These are phyloP conservation scores for Aleiodes leptofemur DNA, from an alignment of 2,888 invertebrate genomes.

Conservation along the genomic window DNA sequence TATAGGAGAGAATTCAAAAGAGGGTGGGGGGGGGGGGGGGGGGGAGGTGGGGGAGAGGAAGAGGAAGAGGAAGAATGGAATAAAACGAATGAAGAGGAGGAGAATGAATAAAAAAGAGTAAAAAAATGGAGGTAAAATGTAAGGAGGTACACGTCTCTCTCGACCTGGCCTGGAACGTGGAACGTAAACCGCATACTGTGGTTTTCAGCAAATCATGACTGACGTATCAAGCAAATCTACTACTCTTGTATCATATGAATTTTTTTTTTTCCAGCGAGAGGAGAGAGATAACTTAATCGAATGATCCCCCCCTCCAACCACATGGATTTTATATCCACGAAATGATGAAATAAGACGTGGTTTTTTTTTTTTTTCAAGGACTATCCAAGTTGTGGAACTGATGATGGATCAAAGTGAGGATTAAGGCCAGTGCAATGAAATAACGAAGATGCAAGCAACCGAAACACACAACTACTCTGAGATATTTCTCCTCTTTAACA, in stretches of 20 bases:
- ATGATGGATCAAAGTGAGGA: neutral
- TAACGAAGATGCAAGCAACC: slow-evolving; percentile 24
- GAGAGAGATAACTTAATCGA: neutral
- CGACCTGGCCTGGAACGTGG: slow-evolving; percentile 47
- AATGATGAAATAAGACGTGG: neutral
- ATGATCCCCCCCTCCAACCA: neutral
- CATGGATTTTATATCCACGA: neutral
- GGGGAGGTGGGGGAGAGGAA: neutral
- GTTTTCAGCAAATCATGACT: slow-evolving; percentile 21
- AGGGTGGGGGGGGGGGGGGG: neutral
- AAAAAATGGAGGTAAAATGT: neutral
- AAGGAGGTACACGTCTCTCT: slow-evolving; percentile 39
- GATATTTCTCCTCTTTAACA: neutral
- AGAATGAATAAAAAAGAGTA: neutral
- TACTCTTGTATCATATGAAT: slow-evolving; percentile 3
- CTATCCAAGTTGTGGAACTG: neutral
- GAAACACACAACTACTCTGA: neutral
- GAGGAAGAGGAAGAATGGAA: slow-evolving; percentile 24
- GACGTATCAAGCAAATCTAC: slow-evolving; percentile 7
- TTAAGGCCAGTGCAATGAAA: neutral
- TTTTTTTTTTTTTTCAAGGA: neutral
- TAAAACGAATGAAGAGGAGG: neutral
- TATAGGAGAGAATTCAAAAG: slow-evolving; percentile 19
- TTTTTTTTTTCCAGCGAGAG: neutral
- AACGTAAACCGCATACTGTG: slow-evolving; percentile 40